Evolutionary conservation across 2,797 vertebrate genomes (phyloP).

Genomic region (Aldrovandia affinis): DNA sequence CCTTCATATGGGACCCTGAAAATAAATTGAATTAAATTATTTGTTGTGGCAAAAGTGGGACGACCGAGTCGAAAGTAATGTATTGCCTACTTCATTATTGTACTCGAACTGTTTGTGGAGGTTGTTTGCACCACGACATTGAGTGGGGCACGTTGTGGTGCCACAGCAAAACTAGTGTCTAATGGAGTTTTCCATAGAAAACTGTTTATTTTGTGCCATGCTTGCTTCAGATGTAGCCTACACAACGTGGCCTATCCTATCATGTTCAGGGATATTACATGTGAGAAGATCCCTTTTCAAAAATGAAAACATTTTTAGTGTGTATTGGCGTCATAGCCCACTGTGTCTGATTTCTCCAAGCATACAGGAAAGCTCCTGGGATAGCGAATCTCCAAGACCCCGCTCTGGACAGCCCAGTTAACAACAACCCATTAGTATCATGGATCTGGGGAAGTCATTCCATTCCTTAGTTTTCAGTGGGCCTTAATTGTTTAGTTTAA

Average conservation of each 20-base stretch:
- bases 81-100: background rate
- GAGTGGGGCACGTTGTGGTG: background rate
- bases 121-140: background rate
- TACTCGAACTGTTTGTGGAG: background rate
- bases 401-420: background rate
- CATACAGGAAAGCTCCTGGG: slow-evolving; percentile 31
- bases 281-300: slow-evolving; percentile 51
- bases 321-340: slow-evolving; percentile 65
- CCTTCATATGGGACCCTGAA: background rate
- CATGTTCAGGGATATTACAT: background rate
- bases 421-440: background rate
- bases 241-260: background rate
- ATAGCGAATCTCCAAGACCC: slow-evolving; percentile 28
- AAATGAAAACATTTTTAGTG: slow-evolving; percentile 59
- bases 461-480: background rate
- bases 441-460: background rate
- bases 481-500: too few species aligned
- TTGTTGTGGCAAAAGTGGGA: background rate
- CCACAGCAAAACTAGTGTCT: background rate
- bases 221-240: background rate
- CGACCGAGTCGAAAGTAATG: background rate
- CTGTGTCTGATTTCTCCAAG: slow-evolving; percentile 59
- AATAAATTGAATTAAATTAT: background rate
- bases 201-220: too few species aligned
- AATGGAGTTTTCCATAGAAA: background rate